Evolutionary conservation across 1,140 invertebrate genomes (phyloP), one percentile per base, ranked within the genome.

Genomic region (Eufriesea mexicana): DNA sequence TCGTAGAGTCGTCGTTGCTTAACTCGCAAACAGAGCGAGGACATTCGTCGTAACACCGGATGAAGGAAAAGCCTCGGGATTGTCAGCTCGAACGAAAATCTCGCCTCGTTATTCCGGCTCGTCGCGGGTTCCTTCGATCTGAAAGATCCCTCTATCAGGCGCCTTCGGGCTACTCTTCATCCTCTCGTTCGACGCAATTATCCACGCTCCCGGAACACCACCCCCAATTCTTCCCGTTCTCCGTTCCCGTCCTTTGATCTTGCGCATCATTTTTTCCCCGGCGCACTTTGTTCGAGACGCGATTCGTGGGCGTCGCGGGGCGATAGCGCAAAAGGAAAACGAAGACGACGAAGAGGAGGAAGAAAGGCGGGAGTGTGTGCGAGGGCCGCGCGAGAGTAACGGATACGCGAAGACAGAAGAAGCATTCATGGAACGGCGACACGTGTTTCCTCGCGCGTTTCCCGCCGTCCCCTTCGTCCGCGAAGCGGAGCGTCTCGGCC

Each of bases 381-480:
- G n/a, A 0, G n/a, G 54, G 16, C 12, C 5, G 49, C 49, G 49
- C 12, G 61, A 20, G 70, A 72, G 23, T 72, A 66, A 66, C 59
- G 79, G 79, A 81, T 66, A 49, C 61, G 51, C 8, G 25, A 67
- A 57, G 72, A 82, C 79, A 81, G 79, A 81, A 28, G 71, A 35
- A 75, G 79, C 79, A 74, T 81, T 81, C 79, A 81, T 81, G 79
- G 71, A 75, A 75, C 79, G 47, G 16, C 67, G 71, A 81, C 79
- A 81, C 79, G 79, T 81, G 79, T 81, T 81, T 75, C 71, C 70
- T 81, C 68, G 61, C 71, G 18, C 14, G n/a, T 47, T 18, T 25
- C 35, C 55, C 47, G 7, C 47, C 49, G 35, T 51, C 49, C 49
- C 16, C 49, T 16, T 12, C 10, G 49, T 12, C 49, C 49, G 1